phyloP scores from a whole-genome alignment of 2,888 invertebrate species.

The Agriotes lineatus region DNA sequence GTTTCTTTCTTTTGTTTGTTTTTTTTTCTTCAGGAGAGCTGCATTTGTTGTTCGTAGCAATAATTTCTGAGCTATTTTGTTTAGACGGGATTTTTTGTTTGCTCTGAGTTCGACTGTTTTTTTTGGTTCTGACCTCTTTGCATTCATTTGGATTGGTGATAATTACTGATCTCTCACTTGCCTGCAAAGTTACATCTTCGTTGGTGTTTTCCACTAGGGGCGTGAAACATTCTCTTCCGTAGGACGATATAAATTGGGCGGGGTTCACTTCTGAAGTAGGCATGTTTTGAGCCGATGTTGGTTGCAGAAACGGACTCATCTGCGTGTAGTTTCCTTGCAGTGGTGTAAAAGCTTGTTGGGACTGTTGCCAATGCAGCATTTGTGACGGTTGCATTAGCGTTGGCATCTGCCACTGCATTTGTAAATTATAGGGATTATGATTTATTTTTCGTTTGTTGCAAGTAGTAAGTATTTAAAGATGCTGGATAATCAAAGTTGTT shows the following conservation, averaged over 20 bases:
- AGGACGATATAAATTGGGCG: neutral
- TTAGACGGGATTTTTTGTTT: no score
- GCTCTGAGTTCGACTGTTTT: neutral
- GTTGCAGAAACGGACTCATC: neutral
- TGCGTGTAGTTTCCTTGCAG: neutral
- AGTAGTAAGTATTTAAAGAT: no score
- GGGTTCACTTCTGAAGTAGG: neutral
- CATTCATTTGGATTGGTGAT: neutral
- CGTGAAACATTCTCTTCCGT: neutral
- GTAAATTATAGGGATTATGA: no score
- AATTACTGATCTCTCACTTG: neutral
- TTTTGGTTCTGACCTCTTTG: neutral
- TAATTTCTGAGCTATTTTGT: no score
- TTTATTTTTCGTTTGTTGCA: neutral
- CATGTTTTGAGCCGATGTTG: neutral
- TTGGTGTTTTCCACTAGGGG: neutral
- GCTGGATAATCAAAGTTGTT: no score
- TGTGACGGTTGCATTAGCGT: neutral
- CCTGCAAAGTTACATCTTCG: neutral
- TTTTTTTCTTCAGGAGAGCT: no score
- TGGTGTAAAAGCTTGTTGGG: neutral
- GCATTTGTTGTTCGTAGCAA: neutral
- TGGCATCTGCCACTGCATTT: neutral
- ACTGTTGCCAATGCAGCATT: neutral
- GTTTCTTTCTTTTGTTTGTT: no score